Evolutionary conservation across 2,113 vertebrate species (phyloP).

Genomic region (Neogobius melanostomus): DNA sequence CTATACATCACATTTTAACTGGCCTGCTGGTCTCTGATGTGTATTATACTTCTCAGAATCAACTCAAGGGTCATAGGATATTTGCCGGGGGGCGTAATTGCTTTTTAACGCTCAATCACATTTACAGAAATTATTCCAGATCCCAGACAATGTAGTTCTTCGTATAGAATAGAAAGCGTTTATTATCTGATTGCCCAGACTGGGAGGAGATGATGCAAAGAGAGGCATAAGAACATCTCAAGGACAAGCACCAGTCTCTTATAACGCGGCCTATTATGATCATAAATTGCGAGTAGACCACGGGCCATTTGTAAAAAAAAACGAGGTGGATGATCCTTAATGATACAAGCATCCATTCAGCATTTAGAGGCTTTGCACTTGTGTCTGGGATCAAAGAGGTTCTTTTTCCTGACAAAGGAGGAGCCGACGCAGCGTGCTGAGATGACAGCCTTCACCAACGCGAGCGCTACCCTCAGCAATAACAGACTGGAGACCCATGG

Average conservation of each 20-base stretch:
- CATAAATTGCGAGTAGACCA: slow-evolving; percentile 58
- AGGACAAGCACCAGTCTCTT: slow-evolving; percentile 42
- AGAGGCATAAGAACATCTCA: too few species aligned
- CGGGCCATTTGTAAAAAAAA: slow-evolving; percentile 45
- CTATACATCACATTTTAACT: too few species aligned
- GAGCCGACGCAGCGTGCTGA: slow-evolving; percentile 58
- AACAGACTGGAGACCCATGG: slow-evolving; percentile 56
- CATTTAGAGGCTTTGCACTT: slow-evolving; percentile 62
- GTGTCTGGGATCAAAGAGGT: slow-evolving; percentile 66
- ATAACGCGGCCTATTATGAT: slow-evolving; percentile 61
- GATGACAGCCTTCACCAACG: slow-evolving; percentile 61
- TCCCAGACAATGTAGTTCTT: too few species aligned
- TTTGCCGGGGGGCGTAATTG: too few species aligned
- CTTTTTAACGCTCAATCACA: too few species aligned
- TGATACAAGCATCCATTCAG: slow-evolving; percentile 68
- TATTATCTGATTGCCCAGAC: too few species aligned
- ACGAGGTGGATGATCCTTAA: slow-evolving; percentile 53
- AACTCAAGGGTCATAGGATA: too few species aligned
- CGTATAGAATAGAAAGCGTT: too few species aligned
- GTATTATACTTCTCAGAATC: too few species aligned
- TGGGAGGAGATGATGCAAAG: too few species aligned
- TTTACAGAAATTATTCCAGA: too few species aligned
- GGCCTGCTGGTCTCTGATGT: too few species aligned
- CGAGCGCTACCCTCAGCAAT: slow-evolving; percentile 61
- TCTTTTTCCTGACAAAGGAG: slow-evolving; percentile 61